These are phyloP conservation scores for Actinopyga echinites DNA, from an alignment of 53 echinoderm and acorn worm genomes.

Conservation along the genomic window DNA sequence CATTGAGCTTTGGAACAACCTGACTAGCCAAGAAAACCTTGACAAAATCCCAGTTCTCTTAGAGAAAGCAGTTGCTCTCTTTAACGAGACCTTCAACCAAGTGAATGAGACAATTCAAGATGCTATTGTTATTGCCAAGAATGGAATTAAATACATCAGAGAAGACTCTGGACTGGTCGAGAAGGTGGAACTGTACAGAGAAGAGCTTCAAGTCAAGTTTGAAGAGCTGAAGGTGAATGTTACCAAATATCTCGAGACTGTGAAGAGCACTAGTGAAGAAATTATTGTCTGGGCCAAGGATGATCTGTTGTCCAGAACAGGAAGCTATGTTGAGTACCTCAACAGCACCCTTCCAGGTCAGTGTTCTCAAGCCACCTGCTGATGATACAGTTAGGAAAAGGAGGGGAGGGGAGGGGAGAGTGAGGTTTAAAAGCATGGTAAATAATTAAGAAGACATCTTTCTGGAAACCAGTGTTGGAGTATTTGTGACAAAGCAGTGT, in stretches of 20 bases:
- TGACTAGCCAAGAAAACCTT: conserved; percentile 58
- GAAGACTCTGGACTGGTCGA: conserved; percentile 21
- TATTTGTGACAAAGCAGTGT: no score
- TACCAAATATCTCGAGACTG: conserved; percentile 7
- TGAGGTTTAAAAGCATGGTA: no score
- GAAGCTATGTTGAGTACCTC: conserved; percentile 66
- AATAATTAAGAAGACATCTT: no score
- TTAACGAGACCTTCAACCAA: conserved; percentile 13
- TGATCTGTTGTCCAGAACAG: conserved; percentile 23
- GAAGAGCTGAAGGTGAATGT: not conserved
- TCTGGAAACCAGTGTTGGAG: no score
- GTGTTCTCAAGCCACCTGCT: no score
- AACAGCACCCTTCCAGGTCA: conserved; percentile 94
- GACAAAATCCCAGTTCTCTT: no score
- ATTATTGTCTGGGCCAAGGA: conserved; percentile 33
- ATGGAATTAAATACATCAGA: conserved; percentile 26
- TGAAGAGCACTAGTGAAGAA: conserved; percentile 23
- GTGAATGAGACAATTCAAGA: conserved; percentile 7
- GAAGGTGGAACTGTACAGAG: conserved; percentile 4
- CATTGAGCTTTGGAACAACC: conserved; percentile 58
- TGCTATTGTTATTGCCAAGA: conserved; percentile 30
- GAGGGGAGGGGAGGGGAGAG: no score
- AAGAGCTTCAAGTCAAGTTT: no score
- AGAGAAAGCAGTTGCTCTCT: not conserved
- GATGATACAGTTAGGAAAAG: no score